A percentile compares a stretch with the other conserved stretches of the same genome.
These are phyloP conservation scores for Calephelis nemesis DNA, from an alignment of 1,140 invertebrate species.

Conservation along the genomic window DNA sequence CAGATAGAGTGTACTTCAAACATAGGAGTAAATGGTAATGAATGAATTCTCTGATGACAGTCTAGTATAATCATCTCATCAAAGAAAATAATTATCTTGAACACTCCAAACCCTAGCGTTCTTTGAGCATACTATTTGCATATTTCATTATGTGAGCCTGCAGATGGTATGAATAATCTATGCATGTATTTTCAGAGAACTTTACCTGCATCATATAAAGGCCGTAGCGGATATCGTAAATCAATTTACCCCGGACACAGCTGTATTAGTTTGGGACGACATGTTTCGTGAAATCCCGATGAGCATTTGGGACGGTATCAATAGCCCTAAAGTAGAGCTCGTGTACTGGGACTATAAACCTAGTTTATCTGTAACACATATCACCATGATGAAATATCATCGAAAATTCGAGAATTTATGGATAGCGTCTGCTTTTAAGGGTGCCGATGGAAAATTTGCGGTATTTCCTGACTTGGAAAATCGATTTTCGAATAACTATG, in stretches of 20 bases:
- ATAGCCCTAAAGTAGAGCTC: slow-evolving; percentile 85
- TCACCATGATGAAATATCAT: slow-evolving; percentile 48
- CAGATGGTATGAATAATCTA: no score
- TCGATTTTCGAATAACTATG: slow-evolving; percentile 56
- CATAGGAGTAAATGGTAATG: no score
- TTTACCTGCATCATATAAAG: slow-evolving; percentile 87
- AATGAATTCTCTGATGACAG: no score
- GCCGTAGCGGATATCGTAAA: slow-evolving; percentile 82
- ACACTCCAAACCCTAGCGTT: no score
- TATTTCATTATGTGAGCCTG: no score
- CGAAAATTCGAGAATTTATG: slow-evolving; percentile 85
- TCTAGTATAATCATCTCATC: no score
- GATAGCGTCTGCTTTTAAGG: slow-evolving; percentile 96
- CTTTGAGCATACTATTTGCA: no score
- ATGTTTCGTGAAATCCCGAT: slow-evolving; percentile 90
- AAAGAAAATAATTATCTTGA: no score
- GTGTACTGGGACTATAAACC: slow-evolving; percentile 91
- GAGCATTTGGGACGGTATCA: slow-evolving; percentile 82
- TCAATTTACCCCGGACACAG: slow-evolving; percentile 82
- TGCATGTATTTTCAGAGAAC: slow-evolving; percentile 62
- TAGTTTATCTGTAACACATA: slow-evolving; percentile 36
- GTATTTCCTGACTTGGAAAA: slow-evolving; percentile 80
- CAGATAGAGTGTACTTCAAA: no score
- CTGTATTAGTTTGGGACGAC: slow-evolving; percentile 96
- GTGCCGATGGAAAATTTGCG: slow-evolving; percentile 89